Conservation (phyloP, 2,888 invertebrate species). For the Callyntrura guangdongensis region DNA sequence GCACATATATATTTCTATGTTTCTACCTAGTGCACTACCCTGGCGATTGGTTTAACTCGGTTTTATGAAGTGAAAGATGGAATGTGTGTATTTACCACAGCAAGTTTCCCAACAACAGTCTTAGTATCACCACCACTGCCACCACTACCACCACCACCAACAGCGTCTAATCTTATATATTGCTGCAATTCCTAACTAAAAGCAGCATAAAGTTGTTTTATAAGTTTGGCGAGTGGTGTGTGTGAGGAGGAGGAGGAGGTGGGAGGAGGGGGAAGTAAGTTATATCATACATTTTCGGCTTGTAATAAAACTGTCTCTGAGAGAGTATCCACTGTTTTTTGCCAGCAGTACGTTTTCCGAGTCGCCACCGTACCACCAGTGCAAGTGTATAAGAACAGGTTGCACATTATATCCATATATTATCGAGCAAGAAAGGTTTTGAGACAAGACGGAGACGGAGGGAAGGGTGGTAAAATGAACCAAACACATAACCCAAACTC, state of each 20-base stretch:
- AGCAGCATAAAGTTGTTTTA: constrained; percentile 35
- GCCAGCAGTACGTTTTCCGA: constrained; percentile 1
- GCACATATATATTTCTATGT: neutral
- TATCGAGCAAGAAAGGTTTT: neutral
- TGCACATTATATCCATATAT: neutral
- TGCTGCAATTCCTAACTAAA: neutral
- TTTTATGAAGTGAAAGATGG: constrained; percentile 57
- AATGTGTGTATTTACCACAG: constrained; percentile 53
- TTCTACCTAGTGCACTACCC: constrained; percentile 4
- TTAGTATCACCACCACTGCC: neutral
- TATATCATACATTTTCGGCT: constrained; percentile 63
- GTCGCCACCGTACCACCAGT: neutral
- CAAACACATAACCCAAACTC: constrained; percentile 22
- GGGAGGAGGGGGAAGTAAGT: constrained; percentile 48
- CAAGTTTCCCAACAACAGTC: constrained; percentile 27
- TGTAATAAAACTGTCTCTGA: constrained; percentile 70
- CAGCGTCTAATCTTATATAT: constrained; percentile 35
- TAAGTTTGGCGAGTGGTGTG: constrained; percentile 58
- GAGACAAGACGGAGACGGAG: constrained; percentile 32
- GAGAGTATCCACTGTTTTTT: constrained; percentile 32
- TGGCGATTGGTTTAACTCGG: constrained; percentile 31
- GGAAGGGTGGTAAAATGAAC: constrained; percentile 29
- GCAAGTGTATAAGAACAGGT: constrained; percentile 34
- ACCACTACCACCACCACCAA: neutral
- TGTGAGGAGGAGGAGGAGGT: constrained; percentile 34